A percentile compares a stretch with the other conserved stretches of the same genome.
These are phyloP conservation scores for Aspidapion aeneum DNA, from an alignment of 2,888 invertebrate genomes.

Conservation along the genomic window DNA sequence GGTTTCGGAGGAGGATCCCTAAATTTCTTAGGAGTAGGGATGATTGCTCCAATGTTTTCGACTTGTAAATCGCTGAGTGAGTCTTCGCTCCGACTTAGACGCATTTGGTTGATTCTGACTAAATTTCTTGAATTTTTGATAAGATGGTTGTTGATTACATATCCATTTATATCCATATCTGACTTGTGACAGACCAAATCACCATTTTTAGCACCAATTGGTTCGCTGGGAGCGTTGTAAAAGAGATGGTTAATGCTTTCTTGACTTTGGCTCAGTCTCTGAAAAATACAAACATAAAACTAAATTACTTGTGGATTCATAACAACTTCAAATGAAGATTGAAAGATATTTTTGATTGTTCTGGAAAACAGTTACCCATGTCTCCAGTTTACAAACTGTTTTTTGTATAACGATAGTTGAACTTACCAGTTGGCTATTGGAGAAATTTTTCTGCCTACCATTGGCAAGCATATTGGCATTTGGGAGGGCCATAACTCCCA, in stretches of 20 bases:
- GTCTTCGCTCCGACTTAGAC: slow-evolving; percentile 45
- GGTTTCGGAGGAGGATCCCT: neutral
- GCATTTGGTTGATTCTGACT: slow-evolving; percentile 34
- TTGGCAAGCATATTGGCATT: slow-evolving; percentile 11
- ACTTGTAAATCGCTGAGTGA: slow-evolving; percentile 39
- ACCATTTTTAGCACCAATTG: neutral
- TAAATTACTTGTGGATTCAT: no score
- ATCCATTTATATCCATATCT: slow-evolving; percentile 25
- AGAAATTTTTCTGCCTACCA: slow-evolving; percentile 13
- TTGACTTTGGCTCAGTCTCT: slow-evolving; percentile 29
- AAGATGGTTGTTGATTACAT: slow-evolving; percentile 24
- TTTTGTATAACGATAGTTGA: no score
- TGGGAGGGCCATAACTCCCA: slow-evolving; percentile 2
- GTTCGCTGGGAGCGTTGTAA: slow-evolving; percentile 3
- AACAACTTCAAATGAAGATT: no score
- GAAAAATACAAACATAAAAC: no score
- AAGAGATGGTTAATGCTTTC: slow-evolving; percentile 26
- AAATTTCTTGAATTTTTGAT: slow-evolving; percentile 36
- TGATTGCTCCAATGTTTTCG: slow-evolving; percentile 19
- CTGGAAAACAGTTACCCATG: no score
- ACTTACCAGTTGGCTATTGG: no score
- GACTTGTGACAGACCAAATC: slow-evolving; percentile 26
- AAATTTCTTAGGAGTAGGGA: slow-evolving; percentile 3
- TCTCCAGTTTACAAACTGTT: no score
- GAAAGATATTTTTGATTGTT: no score